Base-by-base conservation (phyloP, 2,113 vertebrate genomes). In the Lamprotornis superbus region DNA sequence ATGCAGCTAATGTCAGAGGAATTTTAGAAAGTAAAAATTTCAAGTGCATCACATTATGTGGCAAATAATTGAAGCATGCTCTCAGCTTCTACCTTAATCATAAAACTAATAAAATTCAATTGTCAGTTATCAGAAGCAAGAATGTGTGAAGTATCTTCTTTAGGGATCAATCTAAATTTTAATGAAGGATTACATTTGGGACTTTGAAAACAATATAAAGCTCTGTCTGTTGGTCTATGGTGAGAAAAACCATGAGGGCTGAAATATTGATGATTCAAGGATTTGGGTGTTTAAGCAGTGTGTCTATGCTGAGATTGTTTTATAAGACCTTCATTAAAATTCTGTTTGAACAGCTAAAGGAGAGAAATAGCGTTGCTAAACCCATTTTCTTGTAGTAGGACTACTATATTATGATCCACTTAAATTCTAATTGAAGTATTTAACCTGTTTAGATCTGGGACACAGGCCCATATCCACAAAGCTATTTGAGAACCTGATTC, bases 151-250 rank as follows among this genome's bases (percentile, higher is more conserved):
- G 46, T 78, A 89, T 94, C 86, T 67, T 93, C 88, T 90, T 96
- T 67, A 96, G 68, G 24, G 76, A 50, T 95, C 73, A 80, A 80
- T 96, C 78, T 95, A 85, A 97, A 90, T 94, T 96, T 97, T 96
- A 96, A 96, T 93, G 75, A 95, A 94, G 63, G 68, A 94, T 97
- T 97, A 88, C 50, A 78, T 33, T 27, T 42, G 91, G 50, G 87
- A 89, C 22, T 94, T 89, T 23, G 2, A 52, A 92, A 97, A 90
- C n/a, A 96, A 61, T n/a, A 63, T 76, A 95, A 50, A 94, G 17
- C 44, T 86, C 30, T 83, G 17, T 74, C 40, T 93, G 18, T 90
- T 82, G 63, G 81, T 75, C 88, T 94, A 42, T 4, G 11, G 50
- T 87, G 24, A 87, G 42, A 77, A 85, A 91, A 96, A 87, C 53